Conservation (phyloP, 1,140 invertebrate species). For the Lepidurus packardi region DNA sequence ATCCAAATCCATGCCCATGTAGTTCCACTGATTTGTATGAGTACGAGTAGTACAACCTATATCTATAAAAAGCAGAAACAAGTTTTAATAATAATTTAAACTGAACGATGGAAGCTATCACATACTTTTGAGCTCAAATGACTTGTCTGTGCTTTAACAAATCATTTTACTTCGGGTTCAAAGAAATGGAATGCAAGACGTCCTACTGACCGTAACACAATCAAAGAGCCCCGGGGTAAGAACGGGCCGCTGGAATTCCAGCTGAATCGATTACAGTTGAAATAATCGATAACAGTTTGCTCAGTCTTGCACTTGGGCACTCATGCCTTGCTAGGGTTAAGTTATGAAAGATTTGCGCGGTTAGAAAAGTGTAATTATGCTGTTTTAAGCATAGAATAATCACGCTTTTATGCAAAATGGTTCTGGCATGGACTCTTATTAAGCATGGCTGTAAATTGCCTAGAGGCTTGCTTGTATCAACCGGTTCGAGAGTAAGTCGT, state of each 20-base stretch:
- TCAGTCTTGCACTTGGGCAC: background rate
- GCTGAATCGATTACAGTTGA: background rate
- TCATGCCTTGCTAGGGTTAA: background rate
- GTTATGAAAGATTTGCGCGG: background rate
- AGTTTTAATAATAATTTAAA: too few species aligned
- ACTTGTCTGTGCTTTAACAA: too few species aligned
- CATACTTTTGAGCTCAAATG: too few species aligned
- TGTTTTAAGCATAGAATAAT: background rate
- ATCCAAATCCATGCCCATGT: background rate
- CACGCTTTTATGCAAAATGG: background rate
- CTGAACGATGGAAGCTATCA: too few species aligned
- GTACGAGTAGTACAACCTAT: too few species aligned
- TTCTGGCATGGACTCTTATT: background rate
- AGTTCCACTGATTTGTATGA: background rate
- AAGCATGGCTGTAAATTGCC: slow-evolving; percentile 14
- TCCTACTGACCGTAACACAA: background rate
- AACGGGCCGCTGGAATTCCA: background rate
- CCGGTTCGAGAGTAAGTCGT: background rate
- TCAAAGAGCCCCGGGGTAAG: background rate
- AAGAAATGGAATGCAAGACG: background rate
- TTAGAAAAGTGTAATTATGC: background rate
- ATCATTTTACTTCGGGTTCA: background rate
- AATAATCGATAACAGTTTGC: background rate
- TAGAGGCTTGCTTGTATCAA: background rate
- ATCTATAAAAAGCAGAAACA: too few species aligned